A percentile compares a stretch with the other conserved stretches of the same genome.
phyloP scores from a whole-genome alignment of 2,113 vertebrate genomes.

The Neodon shergylaensis region DNA sequence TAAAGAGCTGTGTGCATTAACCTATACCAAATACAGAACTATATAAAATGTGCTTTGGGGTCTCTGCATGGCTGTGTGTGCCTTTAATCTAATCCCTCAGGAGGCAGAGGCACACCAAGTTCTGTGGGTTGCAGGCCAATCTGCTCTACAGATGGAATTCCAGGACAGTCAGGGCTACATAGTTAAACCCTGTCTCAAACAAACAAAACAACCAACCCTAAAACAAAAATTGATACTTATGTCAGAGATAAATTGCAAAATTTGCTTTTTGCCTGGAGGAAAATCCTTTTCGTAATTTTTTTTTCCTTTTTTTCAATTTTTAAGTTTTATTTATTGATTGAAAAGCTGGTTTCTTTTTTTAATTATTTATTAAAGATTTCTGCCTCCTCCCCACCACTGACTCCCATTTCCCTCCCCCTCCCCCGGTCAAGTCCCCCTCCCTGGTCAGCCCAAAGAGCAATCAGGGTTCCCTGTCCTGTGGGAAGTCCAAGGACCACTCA shows the following conservation, averaged over 20 bases:
- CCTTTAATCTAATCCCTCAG: neutral
- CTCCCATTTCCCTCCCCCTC: too few species aligned
- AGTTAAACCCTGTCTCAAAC: neutral
- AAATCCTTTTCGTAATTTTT: constrained; percentile 52
- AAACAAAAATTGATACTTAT: constrained; percentile 25
- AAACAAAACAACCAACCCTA: neutral
- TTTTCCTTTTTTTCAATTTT: too few species aligned
- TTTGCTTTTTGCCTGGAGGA: constrained; percentile 32
- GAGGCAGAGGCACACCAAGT: neutral
- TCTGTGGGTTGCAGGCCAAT: neutral
- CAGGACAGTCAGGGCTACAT: neutral
- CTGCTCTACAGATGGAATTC: neutral
- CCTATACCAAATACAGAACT: neutral
- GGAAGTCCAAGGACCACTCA: too few species aligned
- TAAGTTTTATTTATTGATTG: too few species aligned
- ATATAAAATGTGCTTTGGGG: neutral
- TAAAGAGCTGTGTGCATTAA: constrained; percentile 62
- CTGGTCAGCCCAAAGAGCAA: too few species aligned
- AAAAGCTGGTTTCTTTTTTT: too few species aligned
- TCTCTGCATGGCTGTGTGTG: accelerated
- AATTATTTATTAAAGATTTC: too few species aligned
- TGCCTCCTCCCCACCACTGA: too few species aligned
- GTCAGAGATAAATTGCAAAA: constrained; percentile 51
- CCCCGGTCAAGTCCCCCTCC: too few species aligned
- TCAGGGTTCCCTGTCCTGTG: too few species aligned